Percentiles rank a stretch among this genome's conserved stretches.
Conservation (phyloP, 2,113 vertebrate species). For the Barnardius zonarius region DNA sequence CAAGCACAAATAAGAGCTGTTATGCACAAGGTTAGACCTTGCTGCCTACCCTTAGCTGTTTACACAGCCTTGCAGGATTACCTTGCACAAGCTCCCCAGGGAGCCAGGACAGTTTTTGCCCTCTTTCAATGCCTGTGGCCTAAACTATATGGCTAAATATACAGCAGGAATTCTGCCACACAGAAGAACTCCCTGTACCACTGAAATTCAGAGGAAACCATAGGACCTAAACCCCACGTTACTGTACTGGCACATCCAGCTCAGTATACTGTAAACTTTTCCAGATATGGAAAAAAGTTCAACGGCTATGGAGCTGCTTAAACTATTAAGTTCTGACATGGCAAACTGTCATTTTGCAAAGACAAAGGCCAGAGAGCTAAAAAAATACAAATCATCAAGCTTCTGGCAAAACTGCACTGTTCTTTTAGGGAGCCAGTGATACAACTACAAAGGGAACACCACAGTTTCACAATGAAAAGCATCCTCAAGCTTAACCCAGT, state of each 20-base stretch:
- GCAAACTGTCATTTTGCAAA: background rate
- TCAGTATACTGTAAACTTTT: background rate
- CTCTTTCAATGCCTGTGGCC: fast-evolving
- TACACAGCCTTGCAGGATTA: background rate
- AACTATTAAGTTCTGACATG: background rate
- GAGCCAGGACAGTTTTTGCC: background rate
- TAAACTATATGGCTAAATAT: fast-evolving
- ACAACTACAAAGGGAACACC: background rate
- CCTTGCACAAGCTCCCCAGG: background rate
- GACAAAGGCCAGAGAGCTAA: background rate
- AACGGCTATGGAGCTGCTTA: background rate
- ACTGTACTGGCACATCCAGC: background rate
- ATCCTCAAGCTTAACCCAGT: background rate
- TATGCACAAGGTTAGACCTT: background rate
- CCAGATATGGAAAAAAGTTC: conserved; percentile 17
- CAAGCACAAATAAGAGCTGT: background rate
- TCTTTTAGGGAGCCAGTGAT: background rate
- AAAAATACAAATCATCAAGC: background rate
- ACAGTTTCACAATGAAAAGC: background rate
- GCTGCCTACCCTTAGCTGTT: background rate
- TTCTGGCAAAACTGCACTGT: background rate
- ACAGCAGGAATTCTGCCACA: background rate
- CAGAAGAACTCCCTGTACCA: background rate
- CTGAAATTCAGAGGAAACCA: background rate
- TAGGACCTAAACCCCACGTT: fast-evolving